A percentile compares a stretch with the other conserved stretches of the same genome.
These are phyloP conservation scores for Diplolepis rosae DNA, from an alignment of 2,888 invertebrate genomes.

Conservation along the genomic window DNA sequence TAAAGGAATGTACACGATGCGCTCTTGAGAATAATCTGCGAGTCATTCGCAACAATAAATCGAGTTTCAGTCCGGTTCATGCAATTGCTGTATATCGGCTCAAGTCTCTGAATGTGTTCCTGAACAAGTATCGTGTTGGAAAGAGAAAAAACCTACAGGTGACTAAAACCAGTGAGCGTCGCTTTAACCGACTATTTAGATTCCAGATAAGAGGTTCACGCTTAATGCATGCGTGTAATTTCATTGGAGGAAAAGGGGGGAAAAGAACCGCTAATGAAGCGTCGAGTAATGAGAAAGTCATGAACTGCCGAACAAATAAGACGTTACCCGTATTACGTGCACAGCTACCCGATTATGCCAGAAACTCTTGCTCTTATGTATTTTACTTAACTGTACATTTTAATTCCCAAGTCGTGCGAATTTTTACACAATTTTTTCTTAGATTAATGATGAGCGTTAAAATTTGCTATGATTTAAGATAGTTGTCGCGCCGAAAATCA, in stretches of 20 bases:
- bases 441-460: not conserved
- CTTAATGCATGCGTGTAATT: conserved; percentile 45
- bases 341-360: not conserved
- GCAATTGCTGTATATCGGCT: not conserved
- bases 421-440: not conserved
- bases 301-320: conserved; percentile 44
- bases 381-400: not conserved
- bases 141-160: conserved; percentile 36
- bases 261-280: conserved; percentile 44
- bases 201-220: conserved; percentile 41
- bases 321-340: conserved; percentile 31
- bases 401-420: not conserved
- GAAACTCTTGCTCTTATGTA: not conserved
- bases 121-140: not conserved
- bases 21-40: conserved; percentile 20
- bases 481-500: no score
- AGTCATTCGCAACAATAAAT: conserved; percentile 23
- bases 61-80: conserved; percentile 14
- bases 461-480: no score
- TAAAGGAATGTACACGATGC: conserved; percentile 5
- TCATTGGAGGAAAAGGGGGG: conserved; percentile 37
- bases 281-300: conserved; percentile 39
- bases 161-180: conserved; percentile 44
- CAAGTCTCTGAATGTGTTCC: not conserved
- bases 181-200: conserved; percentile 42